These are phyloP conservation scores for Latrodectus elegans DNA, from an alignment of 2,888 invertebrate species.

Conservation along the genomic window DNA sequence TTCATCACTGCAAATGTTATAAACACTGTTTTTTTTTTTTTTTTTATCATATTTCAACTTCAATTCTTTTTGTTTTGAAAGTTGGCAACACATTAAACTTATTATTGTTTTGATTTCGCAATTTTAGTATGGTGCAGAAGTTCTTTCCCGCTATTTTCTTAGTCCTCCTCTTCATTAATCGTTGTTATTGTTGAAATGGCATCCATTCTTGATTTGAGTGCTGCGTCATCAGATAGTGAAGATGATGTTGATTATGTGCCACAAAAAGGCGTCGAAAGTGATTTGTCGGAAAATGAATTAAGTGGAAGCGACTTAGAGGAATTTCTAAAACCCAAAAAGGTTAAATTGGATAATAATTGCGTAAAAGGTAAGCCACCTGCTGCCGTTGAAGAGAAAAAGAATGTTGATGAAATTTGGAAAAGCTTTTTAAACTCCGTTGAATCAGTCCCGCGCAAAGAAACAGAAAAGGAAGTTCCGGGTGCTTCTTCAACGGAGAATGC, in stretches of 20 bases:
- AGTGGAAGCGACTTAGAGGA: background rate
- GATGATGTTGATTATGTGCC: slow-evolving; percentile 65
- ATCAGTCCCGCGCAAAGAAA: background rate
- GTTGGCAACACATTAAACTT: no score
- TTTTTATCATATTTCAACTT: no score
- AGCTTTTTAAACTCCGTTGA: background rate
- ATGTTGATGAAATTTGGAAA: background rate
- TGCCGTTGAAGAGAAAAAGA: background rate
- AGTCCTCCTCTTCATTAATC: no score
- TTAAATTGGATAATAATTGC: background rate
- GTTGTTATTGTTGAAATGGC: no score
- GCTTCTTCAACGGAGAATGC: background rate
- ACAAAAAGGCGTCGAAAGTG: background rate
- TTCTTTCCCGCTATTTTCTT: no score
- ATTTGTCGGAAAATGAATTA: slow-evolving; percentile 30
- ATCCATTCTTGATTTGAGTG: slow-evolving; percentile 9
- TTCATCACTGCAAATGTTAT: no score
- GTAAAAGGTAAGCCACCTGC: no score
- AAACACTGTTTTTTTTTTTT: no score
- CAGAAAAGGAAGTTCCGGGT: background rate
- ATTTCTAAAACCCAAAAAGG: background rate
- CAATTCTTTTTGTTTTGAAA: no score
- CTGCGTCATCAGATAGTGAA: slow-evolving; percentile 38
- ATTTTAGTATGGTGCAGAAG: no score
- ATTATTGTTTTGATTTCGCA: no score